These are phyloP conservation scores for Lerema accius DNA, from an alignment of 1,140 invertebrate species.

Conservation along the genomic window DNA sequence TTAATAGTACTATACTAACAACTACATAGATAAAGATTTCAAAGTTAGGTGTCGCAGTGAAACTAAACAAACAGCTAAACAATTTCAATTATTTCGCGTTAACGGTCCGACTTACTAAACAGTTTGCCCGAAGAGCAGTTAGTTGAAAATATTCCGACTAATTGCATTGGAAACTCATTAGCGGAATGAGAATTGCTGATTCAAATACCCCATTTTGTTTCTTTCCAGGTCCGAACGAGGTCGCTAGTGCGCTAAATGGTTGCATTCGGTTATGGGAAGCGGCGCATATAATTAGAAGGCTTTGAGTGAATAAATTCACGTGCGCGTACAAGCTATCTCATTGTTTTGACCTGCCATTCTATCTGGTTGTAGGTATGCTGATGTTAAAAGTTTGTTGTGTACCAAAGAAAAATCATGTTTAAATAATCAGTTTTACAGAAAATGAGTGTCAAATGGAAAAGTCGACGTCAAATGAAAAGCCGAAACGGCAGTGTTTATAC, in stretches of 20 bases:
- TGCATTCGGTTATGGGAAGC: constrained; percentile 38
- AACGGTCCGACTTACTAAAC: constrained; percentile 38
- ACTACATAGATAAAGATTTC: constrained; percentile 9
- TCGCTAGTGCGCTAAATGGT: constrained; percentile 55
- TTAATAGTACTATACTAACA: too few relatives aligned
- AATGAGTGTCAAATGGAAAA: too few relatives aligned
- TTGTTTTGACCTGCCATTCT: too few relatives aligned
- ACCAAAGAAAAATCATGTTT: too few relatives aligned
- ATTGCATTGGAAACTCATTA: constrained; percentile 70
- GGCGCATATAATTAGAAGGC: constrained; percentile 20
- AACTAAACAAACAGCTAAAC: constrained; percentile 3
- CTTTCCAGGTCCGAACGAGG: constrained; percentile 51
- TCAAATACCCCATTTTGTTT: constrained; percentile 63
- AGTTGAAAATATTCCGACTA: constrained; percentile 53
- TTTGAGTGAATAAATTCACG: constrained; percentile 18
- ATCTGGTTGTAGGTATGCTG: too few relatives aligned
- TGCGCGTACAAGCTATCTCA: not conserved
- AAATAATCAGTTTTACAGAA: too few relatives aligned
- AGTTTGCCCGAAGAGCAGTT: constrained; percentile 40
- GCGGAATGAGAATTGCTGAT: constrained; percentile 61
- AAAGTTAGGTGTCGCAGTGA: constrained; percentile 34
- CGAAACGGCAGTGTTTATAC: too few relatives aligned
- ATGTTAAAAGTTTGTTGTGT: too few relatives aligned
- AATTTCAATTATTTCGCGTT: constrained; percentile 24
- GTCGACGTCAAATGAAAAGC: too few relatives aligned